Base-by-base conservation (phyloP, 2,888 invertebrate species). In the Temnothorax rugatulus region DNA sequence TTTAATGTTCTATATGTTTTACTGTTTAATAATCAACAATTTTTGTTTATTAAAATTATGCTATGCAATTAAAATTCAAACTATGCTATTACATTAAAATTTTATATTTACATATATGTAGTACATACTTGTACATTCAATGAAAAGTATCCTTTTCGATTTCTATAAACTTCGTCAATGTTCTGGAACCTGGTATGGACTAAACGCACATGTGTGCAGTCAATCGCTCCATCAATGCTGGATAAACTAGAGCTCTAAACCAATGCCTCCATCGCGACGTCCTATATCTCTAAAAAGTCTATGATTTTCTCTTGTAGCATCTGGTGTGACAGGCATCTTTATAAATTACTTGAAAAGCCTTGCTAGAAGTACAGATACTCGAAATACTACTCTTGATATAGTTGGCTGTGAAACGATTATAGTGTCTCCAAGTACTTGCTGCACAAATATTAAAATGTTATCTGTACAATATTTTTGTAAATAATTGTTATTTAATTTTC, bases 141-240 rank as follows among this genome's bases (percentile, higher is more conserved):
- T 38, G 88, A 89, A 68, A 89, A 88, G 69, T 87, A 88, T 83
- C 87, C 87, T 50, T 88, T 89, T 44, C 88, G 29, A 76, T 89
- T 89, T 57, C 86, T 77, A 54, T 73, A 88, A 15, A 86, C 29
- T 66, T 89, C 88, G 13, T 87, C 34, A 9, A 89, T 79, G 25
- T 73, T 54, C 25, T 85, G 66, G 25, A 87, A 90, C 69, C 75
- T 82, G 8, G 87, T 87, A 59, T 44, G 25, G 8, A 64, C 29
- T 57, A 84, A 81, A 18, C 71, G 69, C 13, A 69, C 21, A n/a
- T 79, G 68, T n/a, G 54, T 77, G 8, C 77, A 66, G 3, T 75
- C 75, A 18, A 75, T 38, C 11, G 73, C 73, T 25, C 73, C 73
- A 11, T 73, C 59, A 9, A 76, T 50, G 2, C 50, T 34, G 9